Base-by-base conservation (phyloP, 1,140 invertebrate species). In the Reticulitermes speratus region DNA sequence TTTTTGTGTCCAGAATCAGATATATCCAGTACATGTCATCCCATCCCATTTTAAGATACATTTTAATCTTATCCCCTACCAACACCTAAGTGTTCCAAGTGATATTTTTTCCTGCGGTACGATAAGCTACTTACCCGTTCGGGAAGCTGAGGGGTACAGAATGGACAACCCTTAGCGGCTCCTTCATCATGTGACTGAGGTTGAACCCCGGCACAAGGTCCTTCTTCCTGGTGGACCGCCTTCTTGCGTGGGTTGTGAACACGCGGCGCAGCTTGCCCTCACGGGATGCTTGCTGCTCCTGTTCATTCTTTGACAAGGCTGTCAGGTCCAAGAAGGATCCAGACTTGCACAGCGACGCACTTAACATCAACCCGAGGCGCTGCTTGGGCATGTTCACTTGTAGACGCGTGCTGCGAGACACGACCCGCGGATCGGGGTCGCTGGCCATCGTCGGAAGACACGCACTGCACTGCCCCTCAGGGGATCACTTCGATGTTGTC, bases 131-230 rank as follows among this genome's bases (percentile, higher is more conserved):
- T 90, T 88, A 90, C 90, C 90, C 88, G 84, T 90, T 88, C 75
- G 89, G 90, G 87, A 91, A 91, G 87, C 90, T 89, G 83, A 92
- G 89, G 0, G 91, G 91, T 3, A 92, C 91, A 16, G 91, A 92
- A 84, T 92, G 91, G 25, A 91, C 91, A 21, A 92, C 90, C 30
- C 91, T 87, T 16, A 92, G 89, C 6, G 91, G 91, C 87, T 92
- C 91, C 88, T 91, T 92, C 89, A 92, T 91, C 87, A 91, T 89
- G 45, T 89, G 89, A 16, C 88, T 89, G 86, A 91, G 89, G 69
- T 89, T 89, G 88, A 91, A 91, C 6, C 89, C 88, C 21, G 89
- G 87, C 3, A 86, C 87, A 32, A 89, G 87, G 59, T 90, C 89
- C 87, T 91, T 90, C 84, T 89, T 89, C 69, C 81, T 44, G 21